Conservation (phyloP, 2,797 vertebrate genomes). For the Sphaeramia orbicularis region DNA sequence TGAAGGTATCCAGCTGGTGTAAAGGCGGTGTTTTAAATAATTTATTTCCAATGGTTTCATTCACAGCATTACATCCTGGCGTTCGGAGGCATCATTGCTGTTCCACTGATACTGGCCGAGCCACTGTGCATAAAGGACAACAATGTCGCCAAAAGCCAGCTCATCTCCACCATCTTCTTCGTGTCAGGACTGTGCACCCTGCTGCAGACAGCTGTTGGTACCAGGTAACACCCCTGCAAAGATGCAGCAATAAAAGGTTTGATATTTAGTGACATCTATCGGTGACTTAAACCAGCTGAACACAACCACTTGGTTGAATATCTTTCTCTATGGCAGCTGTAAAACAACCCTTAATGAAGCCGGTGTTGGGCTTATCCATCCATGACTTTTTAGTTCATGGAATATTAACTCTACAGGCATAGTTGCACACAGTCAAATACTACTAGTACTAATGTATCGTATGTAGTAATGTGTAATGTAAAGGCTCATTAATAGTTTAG, state of each 20-base stretch:
- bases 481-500: too few species aligned
- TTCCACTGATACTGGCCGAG: constrained; percentile 87
- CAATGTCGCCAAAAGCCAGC: constrained; percentile 85
- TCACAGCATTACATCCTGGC: constrained; percentile 87
- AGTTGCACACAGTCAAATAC: too few species aligned
- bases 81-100: constrained; percentile 86
- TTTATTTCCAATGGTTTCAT: constrained; percentile 1
- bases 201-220: constrained; percentile 84
- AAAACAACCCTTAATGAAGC: too few species aligned
- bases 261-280: too few species aligned
- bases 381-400: too few species aligned
- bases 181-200: constrained; percentile 86
- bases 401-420: too few species aligned
- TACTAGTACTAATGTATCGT: too few species aligned
- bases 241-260: too few species aligned
- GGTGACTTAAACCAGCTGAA: too few species aligned
- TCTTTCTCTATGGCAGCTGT: background rate
- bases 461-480: too few species aligned
- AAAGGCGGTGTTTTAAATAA: background rate
- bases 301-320: too few species aligned
- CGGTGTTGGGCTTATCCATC: too few species aligned
- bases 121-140: constrained; percentile 86
- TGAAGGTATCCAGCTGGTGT: accelerated
- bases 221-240: constrained; percentile 73
- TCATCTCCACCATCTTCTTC: constrained; percentile 89